Evolutionary conservation across 2,797 vertebrate genomes (phyloP).

Genomic region (Cynopterus sphinx): DNA sequence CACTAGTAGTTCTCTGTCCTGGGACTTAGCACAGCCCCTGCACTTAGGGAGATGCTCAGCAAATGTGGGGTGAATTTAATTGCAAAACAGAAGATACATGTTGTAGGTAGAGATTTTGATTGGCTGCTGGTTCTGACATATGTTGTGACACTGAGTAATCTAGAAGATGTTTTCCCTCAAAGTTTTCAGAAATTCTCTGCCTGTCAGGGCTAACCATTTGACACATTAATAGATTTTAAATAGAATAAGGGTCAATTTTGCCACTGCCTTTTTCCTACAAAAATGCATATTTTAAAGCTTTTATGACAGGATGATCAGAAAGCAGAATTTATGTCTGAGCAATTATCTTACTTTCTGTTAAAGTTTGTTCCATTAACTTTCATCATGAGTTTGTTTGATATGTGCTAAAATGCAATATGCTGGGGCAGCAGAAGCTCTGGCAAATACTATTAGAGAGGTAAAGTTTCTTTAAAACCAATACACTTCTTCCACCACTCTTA

Average conservation of each 20-base stretch:
- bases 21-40: too few species aligned
- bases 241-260: conserved; percentile 76
- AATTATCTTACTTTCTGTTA: conserved; percentile 65
- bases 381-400: conserved; percentile 62
- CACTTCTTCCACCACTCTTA: background rate
- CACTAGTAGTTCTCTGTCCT: background rate
- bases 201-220: conserved; percentile 67
- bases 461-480: background rate
- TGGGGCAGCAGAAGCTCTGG: background rate
- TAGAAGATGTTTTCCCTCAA: conserved; percentile 63
- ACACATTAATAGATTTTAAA: conserved; percentile 74
- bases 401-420: background rate
- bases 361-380: conserved; percentile 75
- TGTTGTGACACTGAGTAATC: conserved; percentile 67
- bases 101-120: conserved; percentile 43
- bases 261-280: conserved; percentile 65
- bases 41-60: background rate
- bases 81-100: background rate
- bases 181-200: conserved; percentile 46
- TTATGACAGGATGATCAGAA: conserved; percentile 77
- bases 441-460: background rate
- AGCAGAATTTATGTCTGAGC: conserved; percentile 71
- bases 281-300: conserved; percentile 72
- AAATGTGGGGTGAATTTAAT: background rate
- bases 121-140: conserved; percentile 55